Base-by-base conservation (phyloP, 92 coral and sea anemone genomes). In the Epizoanthus illoricatus region DNA sequence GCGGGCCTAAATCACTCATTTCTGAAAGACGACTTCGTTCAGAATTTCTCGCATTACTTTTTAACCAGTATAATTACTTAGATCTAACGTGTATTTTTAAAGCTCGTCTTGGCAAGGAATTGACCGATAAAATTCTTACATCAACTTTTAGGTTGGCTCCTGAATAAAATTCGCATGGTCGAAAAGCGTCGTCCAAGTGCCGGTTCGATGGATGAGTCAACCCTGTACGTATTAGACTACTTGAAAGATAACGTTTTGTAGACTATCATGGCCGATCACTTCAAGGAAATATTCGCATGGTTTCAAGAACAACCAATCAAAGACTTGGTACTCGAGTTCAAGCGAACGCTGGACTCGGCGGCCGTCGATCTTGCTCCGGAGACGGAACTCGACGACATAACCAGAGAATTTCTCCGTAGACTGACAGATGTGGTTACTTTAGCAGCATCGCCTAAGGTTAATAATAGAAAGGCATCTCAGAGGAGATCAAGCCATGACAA, bases 381-480 rank as follows among this genome's bases (percentile, higher is more conserved):
- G 13, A 19, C 16, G 20, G 24, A 40, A 6, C 79, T 75, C 12
- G 80, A 75, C n/a, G 69, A 75, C 18, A 15, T 19, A 7, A 56
- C 65, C 10, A 75, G 68, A 40, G 40, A 54, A 4, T 75, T 75
- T 59, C 47, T 60, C 61, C 69, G 36, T 11, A 52, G 81, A 3
- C 81, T 76, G 16, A 60, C 65, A 76, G 81, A 76, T 42, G 70
- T 76, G 69, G 70, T 76, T 7, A 76, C 21, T 61, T 61, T 20
- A 12, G 81, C 57, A 12, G 62, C 81, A 40, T 62, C 81, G 36
- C 69, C 71, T 20, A 5, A 76, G 49, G 81, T 76, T 9, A n/a
- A 9, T 23, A 62, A 42, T 12, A 59, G 23, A 42, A 76, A 41
- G 58, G 52, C 52, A 45, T 7, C 52, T 5, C 54, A 60, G 58